Conservation (phyloP, 2,797 vertebrate species). For the Salarias fasciatus region DNA sequence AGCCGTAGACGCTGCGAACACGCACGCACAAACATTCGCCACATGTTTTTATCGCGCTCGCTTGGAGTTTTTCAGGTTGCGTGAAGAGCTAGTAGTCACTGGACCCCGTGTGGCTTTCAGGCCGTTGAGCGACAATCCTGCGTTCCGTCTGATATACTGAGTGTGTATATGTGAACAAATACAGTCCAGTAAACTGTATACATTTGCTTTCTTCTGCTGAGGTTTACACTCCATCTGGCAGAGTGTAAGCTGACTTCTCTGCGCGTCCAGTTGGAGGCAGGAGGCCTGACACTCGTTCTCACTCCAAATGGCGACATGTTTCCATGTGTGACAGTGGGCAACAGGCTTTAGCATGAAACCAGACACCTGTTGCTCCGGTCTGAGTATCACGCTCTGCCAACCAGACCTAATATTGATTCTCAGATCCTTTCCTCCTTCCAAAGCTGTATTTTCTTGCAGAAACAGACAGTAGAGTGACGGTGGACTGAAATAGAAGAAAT, state of each 20-base stretch:
- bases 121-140: neutral
- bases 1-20: neutral
- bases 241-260: conserved; percentile 39
- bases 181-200: conserved; percentile 7
- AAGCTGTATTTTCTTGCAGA: neutral
- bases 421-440: conserved; percentile 40
- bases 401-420: conserved; percentile 68
- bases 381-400: conserved; percentile 56
- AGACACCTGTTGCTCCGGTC: conserved; percentile 71
- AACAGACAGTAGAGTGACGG: neutral
- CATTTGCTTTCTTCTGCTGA: conserved; percentile 16
- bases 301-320: conserved; percentile 56
- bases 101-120: neutral
- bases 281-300: conserved; percentile 41
- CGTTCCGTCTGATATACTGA: neutral
- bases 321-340: conserved; percentile 63
- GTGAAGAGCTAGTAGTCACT: neutral
- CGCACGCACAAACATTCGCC: neutral
- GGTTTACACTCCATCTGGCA: conserved; percentile 50
- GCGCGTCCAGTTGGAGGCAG: conserved; percentile 37
- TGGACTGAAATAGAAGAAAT: no score
- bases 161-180: neutral
- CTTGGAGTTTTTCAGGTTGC: neutral
- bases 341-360: conserved; percentile 55
- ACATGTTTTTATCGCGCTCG: neutral